Evolutionary conservation across 1,140 invertebrate genomes (phyloP), one percentile per base, ranked within the genome.

Genomic region (Heliothis virescens): DNA sequence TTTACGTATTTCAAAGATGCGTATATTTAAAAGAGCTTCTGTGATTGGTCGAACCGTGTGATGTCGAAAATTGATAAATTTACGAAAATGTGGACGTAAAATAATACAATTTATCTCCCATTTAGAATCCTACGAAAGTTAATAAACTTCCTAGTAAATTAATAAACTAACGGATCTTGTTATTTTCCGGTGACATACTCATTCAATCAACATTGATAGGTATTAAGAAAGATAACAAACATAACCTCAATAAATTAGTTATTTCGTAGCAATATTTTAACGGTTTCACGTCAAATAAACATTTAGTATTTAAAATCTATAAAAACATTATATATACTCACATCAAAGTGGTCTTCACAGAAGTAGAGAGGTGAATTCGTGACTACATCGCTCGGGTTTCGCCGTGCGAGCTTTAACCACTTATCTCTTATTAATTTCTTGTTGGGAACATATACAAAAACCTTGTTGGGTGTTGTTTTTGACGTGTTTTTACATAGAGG

Each of bases 401-500:
- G 72, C 63, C 77, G 60, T 79, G 82, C 79, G 15, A 81, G 79
- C 29, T 83, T 82, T 65, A 85, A 57, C 82, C 82, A 85, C 50
- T 83, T 83, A 50, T 82, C 48, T 82, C 83, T 79, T 34, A 85
- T 47, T 80, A 18, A 74, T 84, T 84, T 82, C 73, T 82, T 82
- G 52, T 79, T 63, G 77, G 79, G 83, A 41, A 84, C 80, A 71
- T 82, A 41, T 48, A 84, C 67, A 67, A 83, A 80, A 41, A 80
- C 7, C 29, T 81, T 82, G 52, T 82, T 79, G 11, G 75, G 81
- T 41, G 55, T 85, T 72, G 3, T 65, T 80, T 80, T 75, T 52
- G 83, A 74, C 65, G 79, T 80, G 21, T 80, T 74, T 53, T 80
- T 74, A 34, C 79, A 80, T 9, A n/a, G 59, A 74, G 79, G 79